Evolutionary conservation across 2,797 vertebrate genomes (phyloP).

Genomic region (Sparus aurata): DNA sequence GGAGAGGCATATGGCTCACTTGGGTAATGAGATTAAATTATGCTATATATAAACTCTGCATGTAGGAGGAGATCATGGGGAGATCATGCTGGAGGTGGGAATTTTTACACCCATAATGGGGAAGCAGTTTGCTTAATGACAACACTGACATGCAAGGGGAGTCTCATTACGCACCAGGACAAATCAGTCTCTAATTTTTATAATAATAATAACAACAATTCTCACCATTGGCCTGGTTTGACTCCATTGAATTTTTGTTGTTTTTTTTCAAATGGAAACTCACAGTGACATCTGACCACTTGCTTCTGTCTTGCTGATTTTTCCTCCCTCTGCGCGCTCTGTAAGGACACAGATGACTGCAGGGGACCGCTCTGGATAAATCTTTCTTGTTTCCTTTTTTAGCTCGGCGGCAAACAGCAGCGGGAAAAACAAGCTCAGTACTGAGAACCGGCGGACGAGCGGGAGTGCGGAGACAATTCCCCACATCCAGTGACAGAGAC

Average conservation of each 20-base stretch:
- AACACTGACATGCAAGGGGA: conserved; percentile 14
- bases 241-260: not conserved
- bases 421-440: conserved; percentile 28
- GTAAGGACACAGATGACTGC: conserved; percentile 50
- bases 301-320: not conserved
- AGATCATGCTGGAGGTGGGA: conserved; percentile 49
- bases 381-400: conserved; percentile 38
- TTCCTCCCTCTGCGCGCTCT: not conserved
- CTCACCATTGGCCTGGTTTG: not conserved
- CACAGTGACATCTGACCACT: conserved; percentile 31
- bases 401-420: not conserved
- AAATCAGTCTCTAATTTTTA: conserved; percentile 13
- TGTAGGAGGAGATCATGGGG: conserved; percentile 53
- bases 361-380: conserved; percentile 35
- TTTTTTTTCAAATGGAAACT: conserved; percentile 5
- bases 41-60: conserved; percentile 47
- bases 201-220: not conserved
- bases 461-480: conserved; percentile 36
- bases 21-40: conserved; percentile 53
- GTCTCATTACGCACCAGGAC: conserved; percentile 34
- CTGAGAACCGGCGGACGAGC: conserved; percentile 23
- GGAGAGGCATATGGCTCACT: conserved; percentile 39
- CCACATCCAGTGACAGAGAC: conserved; percentile 48
- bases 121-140: conserved; percentile 22
- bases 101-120: conserved; percentile 44